Conservation (phyloP, 2,797 vertebrate species). For the Molossus molossus region DNA sequence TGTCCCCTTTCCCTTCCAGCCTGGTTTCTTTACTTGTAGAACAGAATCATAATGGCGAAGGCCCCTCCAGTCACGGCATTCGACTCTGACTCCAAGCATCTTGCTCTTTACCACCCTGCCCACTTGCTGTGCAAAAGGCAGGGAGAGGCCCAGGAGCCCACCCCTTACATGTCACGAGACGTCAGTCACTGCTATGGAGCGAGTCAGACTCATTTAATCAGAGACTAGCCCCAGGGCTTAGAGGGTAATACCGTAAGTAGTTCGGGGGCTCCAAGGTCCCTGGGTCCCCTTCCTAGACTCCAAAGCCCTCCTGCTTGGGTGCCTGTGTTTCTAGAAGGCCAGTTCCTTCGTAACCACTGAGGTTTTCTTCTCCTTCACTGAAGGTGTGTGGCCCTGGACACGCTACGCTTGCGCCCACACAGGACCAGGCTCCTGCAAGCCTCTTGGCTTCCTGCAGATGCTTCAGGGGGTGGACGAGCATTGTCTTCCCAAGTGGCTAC, state of each 20-base stretch:
- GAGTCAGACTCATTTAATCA: slow-evolving; percentile 3
- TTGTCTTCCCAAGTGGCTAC: not conserved
- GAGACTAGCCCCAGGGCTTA: not conserved
- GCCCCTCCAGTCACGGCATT: not conserved
- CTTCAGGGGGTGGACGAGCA: not conserved
- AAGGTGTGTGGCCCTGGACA: not conserved
- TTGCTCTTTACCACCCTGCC: not conserved
- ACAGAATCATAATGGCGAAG: not conserved
- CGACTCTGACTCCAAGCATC: not conserved
- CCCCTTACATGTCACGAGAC: not conserved
- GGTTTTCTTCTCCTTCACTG: not conserved
- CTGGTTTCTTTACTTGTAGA: not conserved
- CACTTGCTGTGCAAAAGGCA: not conserved
- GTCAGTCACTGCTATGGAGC: not conserved
- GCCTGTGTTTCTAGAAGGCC: not conserved
- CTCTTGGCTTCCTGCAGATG: not conserved
- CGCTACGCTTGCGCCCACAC: rapidly evolving
- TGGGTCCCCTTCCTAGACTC: not conserved
- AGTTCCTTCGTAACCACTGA: not conserved
- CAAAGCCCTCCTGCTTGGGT: not conserved
- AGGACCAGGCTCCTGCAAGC: rapidly evolving
- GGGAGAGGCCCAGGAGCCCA: not conserved
- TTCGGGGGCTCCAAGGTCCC: not conserved
- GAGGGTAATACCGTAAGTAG: not conserved
- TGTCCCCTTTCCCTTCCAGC: not conserved